phyloP scores from a whole-genome alignment of 2,797 vertebrate genomes.

The Bufotes viridis region DNA sequence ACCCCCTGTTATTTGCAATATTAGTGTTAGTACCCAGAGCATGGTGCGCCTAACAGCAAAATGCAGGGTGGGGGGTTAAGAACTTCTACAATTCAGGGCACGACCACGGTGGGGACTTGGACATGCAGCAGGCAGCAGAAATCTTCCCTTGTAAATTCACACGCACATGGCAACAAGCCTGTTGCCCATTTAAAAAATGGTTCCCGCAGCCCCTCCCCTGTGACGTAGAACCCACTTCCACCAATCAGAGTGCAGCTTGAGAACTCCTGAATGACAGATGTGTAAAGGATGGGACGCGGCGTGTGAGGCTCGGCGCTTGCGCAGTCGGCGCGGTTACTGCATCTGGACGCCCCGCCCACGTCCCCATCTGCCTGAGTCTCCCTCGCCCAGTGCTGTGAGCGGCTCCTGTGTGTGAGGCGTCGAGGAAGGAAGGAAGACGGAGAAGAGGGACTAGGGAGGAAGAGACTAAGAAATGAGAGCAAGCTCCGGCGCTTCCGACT shows the following conservation, averaged over 20 bases:
- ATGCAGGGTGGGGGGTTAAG: not conserved
- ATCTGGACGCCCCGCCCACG: slow-evolving; percentile 32
- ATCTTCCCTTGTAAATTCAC: slow-evolving; percentile 13
- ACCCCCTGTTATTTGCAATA: not conserved
- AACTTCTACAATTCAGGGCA: not conserved
- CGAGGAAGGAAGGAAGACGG: slow-evolving; percentile 46
- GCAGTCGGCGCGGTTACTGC: not conserved
- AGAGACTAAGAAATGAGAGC: slow-evolving; percentile 47
- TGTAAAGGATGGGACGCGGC: too few species aligned
- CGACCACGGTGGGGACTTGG: not conserved
- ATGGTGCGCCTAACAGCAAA: not conserved
- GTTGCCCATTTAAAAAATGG: slow-evolving; percentile 39
- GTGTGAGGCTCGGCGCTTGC: not conserved
- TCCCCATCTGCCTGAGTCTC: slow-evolving; percentile 9
- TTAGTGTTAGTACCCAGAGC: not conserved
- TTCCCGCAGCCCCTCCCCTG: not conserved
- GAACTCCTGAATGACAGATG: slow-evolving; percentile 28
- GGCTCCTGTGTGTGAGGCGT: not conserved
- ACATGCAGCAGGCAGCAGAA: not conserved
- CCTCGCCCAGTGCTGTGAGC: slow-evolving; percentile 2
- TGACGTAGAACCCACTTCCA: not conserved
- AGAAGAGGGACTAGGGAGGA: not conserved
- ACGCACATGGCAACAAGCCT: slow-evolving; percentile 50
- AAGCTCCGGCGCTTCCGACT: slow-evolving; percentile 50
- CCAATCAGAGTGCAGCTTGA: not conserved